These are phyloP conservation scores for Tipula unca DNA, from an alignment of 2,888 invertebrate species.

Conservation along the genomic window DNA sequence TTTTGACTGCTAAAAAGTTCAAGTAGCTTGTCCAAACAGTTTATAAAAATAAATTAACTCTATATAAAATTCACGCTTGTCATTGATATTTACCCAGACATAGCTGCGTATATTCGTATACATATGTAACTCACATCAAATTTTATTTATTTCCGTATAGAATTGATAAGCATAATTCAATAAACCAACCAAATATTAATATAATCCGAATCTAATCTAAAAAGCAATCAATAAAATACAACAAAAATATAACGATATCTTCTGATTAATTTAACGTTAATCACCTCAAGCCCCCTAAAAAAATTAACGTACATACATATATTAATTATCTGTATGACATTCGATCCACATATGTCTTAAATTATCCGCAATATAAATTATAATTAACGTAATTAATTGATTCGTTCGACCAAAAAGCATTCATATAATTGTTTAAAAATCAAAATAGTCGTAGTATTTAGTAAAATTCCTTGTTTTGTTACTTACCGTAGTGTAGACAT, in stretches of 20 bases:
- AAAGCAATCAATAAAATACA: neutral
- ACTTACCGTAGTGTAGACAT: constrained; percentile 82
- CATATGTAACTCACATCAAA: too few relatives aligned
- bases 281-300: neutral
- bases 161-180: neutral
- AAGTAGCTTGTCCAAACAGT: too few relatives aligned
- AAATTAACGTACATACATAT: neutral
- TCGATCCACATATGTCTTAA: too few relatives aligned
- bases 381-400: neutral
- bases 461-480: constrained; percentile 15
- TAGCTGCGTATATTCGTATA: too few relatives aligned
- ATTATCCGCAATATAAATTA: neutral
- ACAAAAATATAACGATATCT: neutral
- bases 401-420: neutral
- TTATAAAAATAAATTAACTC: too few relatives aligned
- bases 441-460: neutral
- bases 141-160: too few relatives aligned
- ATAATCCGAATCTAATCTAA: neutral
- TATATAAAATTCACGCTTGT: too few relatives aligned
- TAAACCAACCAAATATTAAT: neutral
- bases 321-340: neutral
- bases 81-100: too few relatives aligned
- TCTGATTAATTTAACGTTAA: neutral
- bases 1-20: too few relatives aligned
- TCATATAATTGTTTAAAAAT: neutral